Evolutionary conservation across 2,113 vertebrate genomes (phyloP).

Genomic region (Eurypyga helias): DNA sequence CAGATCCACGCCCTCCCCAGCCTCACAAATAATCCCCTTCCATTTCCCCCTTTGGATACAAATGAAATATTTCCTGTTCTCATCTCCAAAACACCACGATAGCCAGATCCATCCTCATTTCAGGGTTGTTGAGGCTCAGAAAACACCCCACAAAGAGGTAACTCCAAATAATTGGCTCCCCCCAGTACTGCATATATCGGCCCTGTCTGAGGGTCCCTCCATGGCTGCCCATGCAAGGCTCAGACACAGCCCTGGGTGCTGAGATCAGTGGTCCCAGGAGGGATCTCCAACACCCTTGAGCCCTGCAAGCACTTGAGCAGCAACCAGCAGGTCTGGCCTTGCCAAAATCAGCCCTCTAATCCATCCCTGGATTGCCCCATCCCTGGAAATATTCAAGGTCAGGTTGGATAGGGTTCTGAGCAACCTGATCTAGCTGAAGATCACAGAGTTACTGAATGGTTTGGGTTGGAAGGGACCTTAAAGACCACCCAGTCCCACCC

Average conservation of each 20-base stretch:
- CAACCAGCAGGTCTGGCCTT: not conserved
- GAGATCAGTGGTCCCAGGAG: not conserved
- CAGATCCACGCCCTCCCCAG: not conserved
- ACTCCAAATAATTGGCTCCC: not conserved
- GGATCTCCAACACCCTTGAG: not conserved
- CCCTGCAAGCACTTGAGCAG: not conserved
- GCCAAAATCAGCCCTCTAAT: not conserved
- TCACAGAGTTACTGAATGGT: too few species aligned
- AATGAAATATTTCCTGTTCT: not conserved
- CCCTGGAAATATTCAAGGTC: not conserved
- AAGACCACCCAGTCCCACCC: too few species aligned
- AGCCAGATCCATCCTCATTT: not conserved
- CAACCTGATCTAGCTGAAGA: not conserved
- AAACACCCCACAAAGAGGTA: fast-evolving
- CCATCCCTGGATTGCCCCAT: not conserved
- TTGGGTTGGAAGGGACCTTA: too few species aligned
- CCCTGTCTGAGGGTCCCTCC: not conserved
- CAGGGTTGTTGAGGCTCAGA: not conserved
- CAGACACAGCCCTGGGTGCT: too few species aligned
- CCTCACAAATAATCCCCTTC: not conserved
- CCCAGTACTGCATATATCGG: fast-evolving
- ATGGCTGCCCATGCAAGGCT: not conserved
- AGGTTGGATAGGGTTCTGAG: not conserved
- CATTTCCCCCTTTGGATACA: not conserved
- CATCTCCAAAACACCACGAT: not conserved